Conservation (phyloP, 2,797 vertebrate species). For the Clarias platycephalus region DNA sequence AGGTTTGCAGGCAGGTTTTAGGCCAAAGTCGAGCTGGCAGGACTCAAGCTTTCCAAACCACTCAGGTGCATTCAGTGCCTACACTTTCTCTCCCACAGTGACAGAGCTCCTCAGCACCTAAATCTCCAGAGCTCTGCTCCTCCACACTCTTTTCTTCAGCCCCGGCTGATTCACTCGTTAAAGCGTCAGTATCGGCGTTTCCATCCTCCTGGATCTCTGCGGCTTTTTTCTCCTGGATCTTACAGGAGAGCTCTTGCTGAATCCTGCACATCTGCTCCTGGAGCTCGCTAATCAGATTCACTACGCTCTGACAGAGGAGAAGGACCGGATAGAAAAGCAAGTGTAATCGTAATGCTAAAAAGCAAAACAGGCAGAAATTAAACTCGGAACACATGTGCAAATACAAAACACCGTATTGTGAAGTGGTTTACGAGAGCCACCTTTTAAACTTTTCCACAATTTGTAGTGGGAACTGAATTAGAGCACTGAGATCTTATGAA, state of each 20-base stretch:
- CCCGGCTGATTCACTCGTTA: slow-evolving; percentile 55
- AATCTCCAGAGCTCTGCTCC: slow-evolving; percentile 56
- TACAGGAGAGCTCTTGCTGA: slow-evolving; percentile 93
- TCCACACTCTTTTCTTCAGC: slow-evolving; percentile 56
- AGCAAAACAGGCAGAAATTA: neutral
- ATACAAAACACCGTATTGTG: neutral
- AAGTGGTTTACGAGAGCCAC: neutral
- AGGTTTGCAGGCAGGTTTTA: slow-evolving; percentile 1
- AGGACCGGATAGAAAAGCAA: slow-evolving; percentile 55
- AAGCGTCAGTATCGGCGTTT: slow-evolving; percentile 63
- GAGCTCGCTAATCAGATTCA: slow-evolving; percentile 97
- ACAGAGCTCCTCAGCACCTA: slow-evolving; percentile 74
- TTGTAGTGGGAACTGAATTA: neutral
- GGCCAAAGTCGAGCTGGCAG: neutral
- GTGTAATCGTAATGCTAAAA: slow-evolving; percentile 8
- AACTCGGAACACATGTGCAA: slow-evolving; percentile 8
- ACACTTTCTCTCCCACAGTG: slow-evolving; percentile 80
- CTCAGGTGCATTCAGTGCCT: slow-evolving; percentile 68
- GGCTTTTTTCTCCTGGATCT: slow-evolving; percentile 88
- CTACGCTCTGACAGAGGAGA: slow-evolving; percentile 83
- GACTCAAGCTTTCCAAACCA: neutral
- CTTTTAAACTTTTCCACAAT: neutral
- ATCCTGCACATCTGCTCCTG: slow-evolving; percentile 98
- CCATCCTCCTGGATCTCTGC: slow-evolving; percentile 68
- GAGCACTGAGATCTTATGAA: neutral